Conservation (phyloP, 1,140 invertebrate species). For the Drosophila kanapiae region DNA sequence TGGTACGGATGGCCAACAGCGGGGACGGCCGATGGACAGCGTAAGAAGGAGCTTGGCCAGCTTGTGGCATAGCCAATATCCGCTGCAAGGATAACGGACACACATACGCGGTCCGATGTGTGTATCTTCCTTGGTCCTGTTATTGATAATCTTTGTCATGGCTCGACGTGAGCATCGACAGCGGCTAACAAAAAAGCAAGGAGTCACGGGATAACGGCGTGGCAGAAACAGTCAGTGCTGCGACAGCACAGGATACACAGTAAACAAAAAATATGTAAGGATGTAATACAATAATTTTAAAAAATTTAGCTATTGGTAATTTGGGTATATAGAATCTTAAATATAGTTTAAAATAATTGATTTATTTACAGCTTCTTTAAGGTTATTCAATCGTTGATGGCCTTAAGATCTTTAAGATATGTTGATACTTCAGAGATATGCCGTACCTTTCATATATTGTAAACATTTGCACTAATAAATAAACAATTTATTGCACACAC, state of each 20-base stretch:
- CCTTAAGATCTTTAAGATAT: too few species aligned
- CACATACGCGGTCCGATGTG: slow-evolving; percentile 16
- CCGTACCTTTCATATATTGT: too few species aligned
- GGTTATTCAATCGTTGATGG: too few species aligned
- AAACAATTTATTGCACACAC: not conserved
- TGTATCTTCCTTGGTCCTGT: slow-evolving; percentile 53
- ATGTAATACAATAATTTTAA: not conserved
- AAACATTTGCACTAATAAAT: not conserved
- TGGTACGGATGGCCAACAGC: slow-evolving; percentile 21
- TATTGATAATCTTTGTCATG: slow-evolving; percentile 81
- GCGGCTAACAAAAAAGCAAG: slow-evolving; percentile 38
- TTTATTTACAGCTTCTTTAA: not conserved
- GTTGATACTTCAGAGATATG: too few species aligned
- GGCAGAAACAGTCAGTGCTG: not conserved
- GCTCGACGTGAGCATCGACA: slow-evolving; percentile 48
- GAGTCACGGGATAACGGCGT: slow-evolving; percentile 48
- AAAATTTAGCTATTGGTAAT: not conserved
- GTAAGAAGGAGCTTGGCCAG: slow-evolving; percentile 18
- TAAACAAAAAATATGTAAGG: not conserved
- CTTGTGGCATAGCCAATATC: slow-evolving; percentile 67
- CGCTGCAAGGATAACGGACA: slow-evolving; percentile 55
- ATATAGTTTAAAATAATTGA: not conserved
- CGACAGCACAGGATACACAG: slow-evolving; percentile 8
- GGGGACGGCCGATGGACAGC: slow-evolving; percentile 5
- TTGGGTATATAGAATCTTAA: too few species aligned